phyloP scores from a whole-genome alignment of 2,113 vertebrate genomes.

The Chaetodon auriga region DNA sequence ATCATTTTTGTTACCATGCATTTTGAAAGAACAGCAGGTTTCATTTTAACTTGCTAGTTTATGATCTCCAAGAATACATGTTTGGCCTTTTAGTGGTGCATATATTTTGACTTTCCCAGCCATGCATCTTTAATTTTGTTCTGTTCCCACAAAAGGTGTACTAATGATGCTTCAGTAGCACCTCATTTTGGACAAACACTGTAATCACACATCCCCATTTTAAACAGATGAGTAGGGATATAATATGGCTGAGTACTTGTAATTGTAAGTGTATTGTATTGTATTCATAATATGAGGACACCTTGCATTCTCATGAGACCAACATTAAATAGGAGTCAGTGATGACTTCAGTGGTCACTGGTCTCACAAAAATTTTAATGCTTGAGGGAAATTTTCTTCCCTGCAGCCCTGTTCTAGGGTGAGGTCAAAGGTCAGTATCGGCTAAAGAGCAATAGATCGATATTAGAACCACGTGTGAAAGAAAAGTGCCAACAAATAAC shows the following conservation, averaged over 20 bases:
- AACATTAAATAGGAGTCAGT: too few relatives aligned
- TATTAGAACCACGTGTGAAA: not conserved
- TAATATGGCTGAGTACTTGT: too few relatives aligned
- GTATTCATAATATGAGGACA: too few relatives aligned
- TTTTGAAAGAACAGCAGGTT: not conserved
- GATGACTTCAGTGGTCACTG: too few relatives aligned
- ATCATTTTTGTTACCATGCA: not conserved
- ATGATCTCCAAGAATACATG: not conserved
- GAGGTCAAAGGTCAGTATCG: constrained; percentile 24
- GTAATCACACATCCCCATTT: too few relatives aligned
- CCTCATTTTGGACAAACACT: too few relatives aligned
- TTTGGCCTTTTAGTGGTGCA: not conserved
- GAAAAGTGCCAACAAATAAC: not conserved
- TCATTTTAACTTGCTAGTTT: not conserved
- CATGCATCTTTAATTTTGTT: not conserved
- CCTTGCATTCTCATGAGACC: too few relatives aligned
- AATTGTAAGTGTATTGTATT: too few relatives aligned
- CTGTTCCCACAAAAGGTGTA: too few relatives aligned
- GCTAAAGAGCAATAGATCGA: not conserved
- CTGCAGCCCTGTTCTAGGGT: not conserved
- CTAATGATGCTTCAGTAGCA: too few relatives aligned
- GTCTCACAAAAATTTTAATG: not conserved
- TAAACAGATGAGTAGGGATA: too few relatives aligned
- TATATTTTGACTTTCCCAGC: not conserved
- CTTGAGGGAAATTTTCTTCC: not conserved